Evolutionary conservation across 23 tunicate genomes (phyloP), one percentile per base, ranked within the genome.

Genomic region (Aplidium turbinatum): DNA sequence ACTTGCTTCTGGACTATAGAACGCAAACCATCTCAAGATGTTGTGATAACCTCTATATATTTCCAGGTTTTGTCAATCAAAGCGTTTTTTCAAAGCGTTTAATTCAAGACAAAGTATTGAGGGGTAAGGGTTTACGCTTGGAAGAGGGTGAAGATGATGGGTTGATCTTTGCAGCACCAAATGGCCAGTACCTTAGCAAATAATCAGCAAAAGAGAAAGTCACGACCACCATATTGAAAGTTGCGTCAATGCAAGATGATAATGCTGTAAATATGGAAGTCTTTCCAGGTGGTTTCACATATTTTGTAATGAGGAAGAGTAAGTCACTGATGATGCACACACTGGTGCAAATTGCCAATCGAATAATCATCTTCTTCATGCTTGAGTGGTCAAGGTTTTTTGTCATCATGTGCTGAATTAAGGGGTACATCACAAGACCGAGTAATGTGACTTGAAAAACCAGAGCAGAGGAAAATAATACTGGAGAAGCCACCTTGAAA

Each of bases 291-390:
- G 76, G 57, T 28, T 48, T 26, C 1, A 70, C 25, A 9, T 21
- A 29, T 34, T 48, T 70, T 47, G 58, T 38, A 5, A 70, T 5
- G 58, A 70, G 36, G 28, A 70, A 70, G 30, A 27, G 11, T 13
- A 70, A 47, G 26, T 70, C 76, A 45, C 76, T 70, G 2, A 47
- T 21, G 3, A 70, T 48, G 76, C 76, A 70, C 3, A 70, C 35
- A 29, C 36, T 4, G 3, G 76, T 70, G 38, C 76, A 70, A 19
- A 70, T 7, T 9, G 58, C 58, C 33, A 70, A 35, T 9, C 76
- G 35, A 47, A 70, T 30, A 46, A 70, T 27, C 3, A 58, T 70
- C 11, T 31, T 47, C 11, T 28, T 47, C 25, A 70, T 28, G 4
- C 50, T 21, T 24, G 20, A 34, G 31, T 70, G 35, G 6, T 9